Evolutionary conservation across 2,888 invertebrate species (phyloP), one percentile per base, ranked within the genome.

Genomic region (Tetropium fuscum): DNA sequence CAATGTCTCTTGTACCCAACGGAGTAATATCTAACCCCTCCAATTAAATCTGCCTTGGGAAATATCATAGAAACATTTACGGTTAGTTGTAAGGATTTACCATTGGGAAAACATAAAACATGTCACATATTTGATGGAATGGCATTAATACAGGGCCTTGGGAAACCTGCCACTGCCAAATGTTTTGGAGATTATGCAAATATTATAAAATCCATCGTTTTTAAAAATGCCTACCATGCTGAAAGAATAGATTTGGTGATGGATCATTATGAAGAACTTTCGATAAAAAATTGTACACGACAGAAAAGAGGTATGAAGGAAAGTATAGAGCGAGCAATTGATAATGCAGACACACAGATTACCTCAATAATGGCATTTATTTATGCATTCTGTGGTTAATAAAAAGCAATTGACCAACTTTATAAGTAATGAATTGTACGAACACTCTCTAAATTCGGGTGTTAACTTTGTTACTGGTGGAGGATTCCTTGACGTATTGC

Each of bases 281-380:
- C 47, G 1, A 47, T 47, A 8, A 47, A 47, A 47, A n/a, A 32
- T 18, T 19, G 7, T 8, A 27, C 30, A 8, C 16, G 34, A 11
- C 4, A 6, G 1, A 47, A 47, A 25, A 47, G 34, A 19, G 20
- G 6, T 13, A 1, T 22, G 3, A 4, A 20, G 19, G 15, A 47
- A n/a, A 30, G 32, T 20, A 18, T 43, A 43, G 13, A 43, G 5
- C 25, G 44, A 10, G 11, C 19, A 8, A 47, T 47, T 6, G 27
- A 47, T 18, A 27, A 15, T 32, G 11, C 20, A 1, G 27, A 40
- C 38, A 36, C 40, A 32, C 1, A 32, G n/a, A 10, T 44, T 66
- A 32, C 66, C 60, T 4, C 61, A 61, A 32, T 56, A 66, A 30
- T 66, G 63, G 61, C 53, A 64, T 40, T 38, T 57, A 22, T 65